Percentiles rank a stretch among this genome's conserved stretches.
Conservation (phyloP, 2,797 vertebrate species). For the Cuculus canorus region DNA sequence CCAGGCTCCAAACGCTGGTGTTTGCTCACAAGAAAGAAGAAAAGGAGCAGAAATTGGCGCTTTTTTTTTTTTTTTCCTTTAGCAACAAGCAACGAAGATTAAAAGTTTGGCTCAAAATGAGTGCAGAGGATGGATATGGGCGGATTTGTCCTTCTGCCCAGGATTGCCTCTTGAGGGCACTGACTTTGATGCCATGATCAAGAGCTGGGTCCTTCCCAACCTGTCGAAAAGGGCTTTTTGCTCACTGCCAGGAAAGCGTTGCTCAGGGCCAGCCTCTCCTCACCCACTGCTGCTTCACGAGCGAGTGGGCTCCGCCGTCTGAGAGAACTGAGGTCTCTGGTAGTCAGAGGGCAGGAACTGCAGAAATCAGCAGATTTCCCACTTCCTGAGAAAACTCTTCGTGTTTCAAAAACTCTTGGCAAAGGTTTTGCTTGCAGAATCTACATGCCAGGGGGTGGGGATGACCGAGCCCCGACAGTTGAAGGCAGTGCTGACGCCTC, state of each 20-base stretch:
- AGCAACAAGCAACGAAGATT: neutral
- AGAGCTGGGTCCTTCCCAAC: neutral
- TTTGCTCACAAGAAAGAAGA: neutral
- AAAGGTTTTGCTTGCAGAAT: neutral
- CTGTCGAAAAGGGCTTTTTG: fast-evolving
- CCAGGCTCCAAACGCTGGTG: neutral
- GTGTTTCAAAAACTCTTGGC: slow-evolving; percentile 11
- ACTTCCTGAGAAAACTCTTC: neutral
- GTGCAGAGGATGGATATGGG: neutral
- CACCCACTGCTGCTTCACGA: fast-evolving
- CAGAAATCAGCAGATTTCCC: slow-evolving; percentile 29
- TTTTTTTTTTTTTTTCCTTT: neutral
- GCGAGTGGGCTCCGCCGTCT: neutral
- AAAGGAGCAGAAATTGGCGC: neutral
- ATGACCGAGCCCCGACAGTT: neutral
- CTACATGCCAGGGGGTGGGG: neutral
- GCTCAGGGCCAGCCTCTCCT: neutral
- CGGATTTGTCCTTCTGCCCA: neutral
- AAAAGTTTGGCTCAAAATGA: neutral
- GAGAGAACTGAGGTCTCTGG: neutral
- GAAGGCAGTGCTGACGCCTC: fast-evolving
- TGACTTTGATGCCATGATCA: neutral
- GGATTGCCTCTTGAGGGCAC: neutral
- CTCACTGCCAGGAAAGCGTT: neutral
- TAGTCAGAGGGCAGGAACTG: neutral